Evolutionary conservation across 2,113 vertebrate species (phyloP).

Genomic region (Oryzias melastigma): DNA sequence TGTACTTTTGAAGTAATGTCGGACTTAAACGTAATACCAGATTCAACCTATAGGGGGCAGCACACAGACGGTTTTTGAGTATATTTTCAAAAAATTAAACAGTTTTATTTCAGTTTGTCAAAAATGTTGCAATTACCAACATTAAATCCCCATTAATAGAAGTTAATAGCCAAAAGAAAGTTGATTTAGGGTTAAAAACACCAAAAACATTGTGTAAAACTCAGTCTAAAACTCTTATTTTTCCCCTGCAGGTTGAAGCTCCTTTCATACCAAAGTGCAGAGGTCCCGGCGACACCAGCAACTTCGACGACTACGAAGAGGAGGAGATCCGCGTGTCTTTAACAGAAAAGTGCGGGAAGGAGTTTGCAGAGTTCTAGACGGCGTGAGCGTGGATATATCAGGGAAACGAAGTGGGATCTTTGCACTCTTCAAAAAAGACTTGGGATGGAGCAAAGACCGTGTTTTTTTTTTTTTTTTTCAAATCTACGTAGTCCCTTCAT

Average conservation of each 20-base stretch:
- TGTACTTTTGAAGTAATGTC: too few species aligned
- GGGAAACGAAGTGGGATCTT: conserved; percentile 86
- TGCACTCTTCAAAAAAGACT: conserved; percentile 91
- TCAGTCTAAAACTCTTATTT: conserved; percentile 1
- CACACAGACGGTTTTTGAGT: too few species aligned
- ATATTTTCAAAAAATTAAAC: too few species aligned
- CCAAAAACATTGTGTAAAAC: neutral
- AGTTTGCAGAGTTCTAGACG: conserved; percentile 97
- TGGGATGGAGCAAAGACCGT: conserved; percentile 89
- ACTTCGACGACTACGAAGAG: conserved; percentile 99
- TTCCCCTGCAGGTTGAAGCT: conserved; percentile 88
- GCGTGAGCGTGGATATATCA: conserved; percentile 81
- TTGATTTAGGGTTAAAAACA: too few species aligned
- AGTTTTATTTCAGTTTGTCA: too few species aligned
- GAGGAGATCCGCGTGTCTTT: conserved; percentile 97
- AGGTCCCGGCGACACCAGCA: conserved; percentile 98
- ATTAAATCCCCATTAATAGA: too few species aligned
- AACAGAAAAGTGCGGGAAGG: conserved; percentile 97
- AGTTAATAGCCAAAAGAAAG: too few species aligned
- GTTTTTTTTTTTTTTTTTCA: conserved; percentile 72
- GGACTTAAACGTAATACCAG: too few species aligned
- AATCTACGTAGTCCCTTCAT: conserved; percentile 92
- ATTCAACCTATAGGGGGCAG: too few species aligned
- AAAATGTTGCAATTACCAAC: too few species aligned
- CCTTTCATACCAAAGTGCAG: conserved; percentile 99